Percentiles rank a stretch among this genome's conserved stretches.
These are phyloP conservation scores for Coreius guichenoti DNA, from an alignment of 2,797 vertebrate species.

Conservation along the genomic window DNA sequence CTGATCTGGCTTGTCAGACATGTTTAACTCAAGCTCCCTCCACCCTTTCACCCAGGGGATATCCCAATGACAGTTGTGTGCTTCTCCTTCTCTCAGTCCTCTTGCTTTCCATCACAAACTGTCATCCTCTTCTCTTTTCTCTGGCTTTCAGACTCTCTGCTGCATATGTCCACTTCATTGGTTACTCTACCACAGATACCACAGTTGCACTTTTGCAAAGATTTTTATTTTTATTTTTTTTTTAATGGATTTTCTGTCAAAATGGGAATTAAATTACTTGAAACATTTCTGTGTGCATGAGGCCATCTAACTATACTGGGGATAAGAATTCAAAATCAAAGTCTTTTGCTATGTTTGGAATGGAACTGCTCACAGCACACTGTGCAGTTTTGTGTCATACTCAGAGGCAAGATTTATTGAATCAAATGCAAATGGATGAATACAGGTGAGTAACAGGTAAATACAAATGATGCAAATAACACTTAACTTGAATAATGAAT, in stretches of 20 bases:
- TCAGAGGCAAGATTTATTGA: background rate
- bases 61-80: conserved; percentile 74
- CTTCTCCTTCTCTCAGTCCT: conserved; percentile 20
- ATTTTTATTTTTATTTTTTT: background rate
- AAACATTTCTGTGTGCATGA: conserved; percentile 5
- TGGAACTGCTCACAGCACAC: background rate
- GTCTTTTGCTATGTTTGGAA: background rate
- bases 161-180: conserved; percentile 22
- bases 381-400: background rate
- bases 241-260: conserved; percentile 22
- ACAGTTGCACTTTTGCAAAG: conserved; percentile 2
- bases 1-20: conserved; percentile 80
- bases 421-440: background rate
- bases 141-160: conserved; percentile 30
- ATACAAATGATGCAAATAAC: background rate
- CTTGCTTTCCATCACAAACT: conserved; percentile 58
- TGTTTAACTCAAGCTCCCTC: conserved; percentile 71
- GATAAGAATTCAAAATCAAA: background rate
- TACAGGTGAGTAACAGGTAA: background rate
- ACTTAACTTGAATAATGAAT: background rate
- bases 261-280: background rate
- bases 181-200: background rate
- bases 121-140: conserved; percentile 21
- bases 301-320: background rate
- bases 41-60: conserved; percentile 70